Evolutionary conservation across 2,888 invertebrate genomes (phyloP), one percentile per base, ranked within the genome.

Genomic region (Schizotus pectinicornis): DNA sequence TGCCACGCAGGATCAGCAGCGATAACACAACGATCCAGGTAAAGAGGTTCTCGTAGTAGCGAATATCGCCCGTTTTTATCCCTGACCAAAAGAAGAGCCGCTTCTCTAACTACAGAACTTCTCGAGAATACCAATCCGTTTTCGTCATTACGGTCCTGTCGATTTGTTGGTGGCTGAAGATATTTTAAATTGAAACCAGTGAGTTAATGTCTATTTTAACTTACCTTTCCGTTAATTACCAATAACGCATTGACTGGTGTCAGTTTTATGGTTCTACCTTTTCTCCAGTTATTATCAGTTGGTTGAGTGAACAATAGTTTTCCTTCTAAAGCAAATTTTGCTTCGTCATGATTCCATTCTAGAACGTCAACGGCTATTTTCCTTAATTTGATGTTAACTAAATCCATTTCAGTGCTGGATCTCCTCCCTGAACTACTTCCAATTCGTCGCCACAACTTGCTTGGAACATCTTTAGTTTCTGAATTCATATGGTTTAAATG

Each of bases 401-500:
- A 89, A 77, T 95, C 94, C 72, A 92, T 87, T 75, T 94, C 93
- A 62, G 90, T 89, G 54, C 90, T 90, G 6, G 90, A 87, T 67
- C 91, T 82, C 66, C 91, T 83, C 51, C 85, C 85, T 41, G 84
- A 83, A 57, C 82, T 83, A 67, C 86, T 88, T 9, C 94, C 94
- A 64, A 95, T 90, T 72, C 94, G 84, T 64, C 95, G 84, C 95
- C 95, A 95, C 42, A 95, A 83, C 69, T 94, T 94, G 50, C 93
- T 92, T 34, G 94, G 93, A 12, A 94, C 90, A 70, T 94, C 94
- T 76, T 94, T 94, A 30, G 94, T 93, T 75, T 94, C 91, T 67
- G 94, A 91, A 79, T 95, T 95, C 84, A 98, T 97, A 77, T 95
- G 94, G 75, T 94, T 94, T 67, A 98, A 85, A 73, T 96, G 92